These are phyloP conservation scores for Boloria euphrosyne DNA, from an alignment of 2,888 invertebrate genomes.

Conservation along the genomic window DNA sequence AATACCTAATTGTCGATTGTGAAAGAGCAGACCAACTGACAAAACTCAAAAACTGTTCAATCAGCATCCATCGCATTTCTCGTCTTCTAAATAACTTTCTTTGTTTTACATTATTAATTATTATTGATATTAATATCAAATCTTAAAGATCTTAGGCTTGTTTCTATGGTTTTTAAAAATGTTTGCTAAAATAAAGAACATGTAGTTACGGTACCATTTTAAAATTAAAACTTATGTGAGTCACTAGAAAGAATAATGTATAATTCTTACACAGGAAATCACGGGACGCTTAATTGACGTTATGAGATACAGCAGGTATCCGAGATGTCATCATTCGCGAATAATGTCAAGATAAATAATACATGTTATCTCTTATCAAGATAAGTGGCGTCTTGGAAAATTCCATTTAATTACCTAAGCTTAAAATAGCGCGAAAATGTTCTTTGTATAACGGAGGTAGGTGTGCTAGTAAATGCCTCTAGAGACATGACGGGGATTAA, in stretches of 20 bases:
- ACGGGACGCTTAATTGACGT: conserved; percentile 45
- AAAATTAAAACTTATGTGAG: not conserved
- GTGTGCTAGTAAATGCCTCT: conserved; percentile 9
- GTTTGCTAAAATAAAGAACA: no score
- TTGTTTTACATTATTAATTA: no score
- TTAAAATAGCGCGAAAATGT: conserved; percentile 30
- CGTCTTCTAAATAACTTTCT: no score
- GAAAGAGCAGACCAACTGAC: no score
- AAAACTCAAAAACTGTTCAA: no score
- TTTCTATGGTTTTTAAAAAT: no score
- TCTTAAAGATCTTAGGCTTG: no score
- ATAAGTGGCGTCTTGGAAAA: conserved; percentile 56
- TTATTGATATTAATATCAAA: no score
- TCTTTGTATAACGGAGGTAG: conserved; percentile 7
- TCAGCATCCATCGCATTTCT: no score
- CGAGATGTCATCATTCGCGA: conserved; percentile 38
- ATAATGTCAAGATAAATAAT: conserved; percentile 48
- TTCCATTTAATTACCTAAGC: conserved; percentile 51
- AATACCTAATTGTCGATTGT: no score
- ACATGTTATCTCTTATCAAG: conserved; percentile 44
- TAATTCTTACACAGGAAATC: conserved; percentile 41
- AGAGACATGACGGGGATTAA: conserved; percentile 10
- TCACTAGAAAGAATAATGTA: not conserved
- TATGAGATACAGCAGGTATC: conserved; percentile 46
- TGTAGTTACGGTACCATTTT: no score